Evolutionary conservation across 2,113 vertebrate genomes (phyloP), one percentile per base, ranked within the genome.

Genomic region (Cyprinodon tularosa): DNA sequence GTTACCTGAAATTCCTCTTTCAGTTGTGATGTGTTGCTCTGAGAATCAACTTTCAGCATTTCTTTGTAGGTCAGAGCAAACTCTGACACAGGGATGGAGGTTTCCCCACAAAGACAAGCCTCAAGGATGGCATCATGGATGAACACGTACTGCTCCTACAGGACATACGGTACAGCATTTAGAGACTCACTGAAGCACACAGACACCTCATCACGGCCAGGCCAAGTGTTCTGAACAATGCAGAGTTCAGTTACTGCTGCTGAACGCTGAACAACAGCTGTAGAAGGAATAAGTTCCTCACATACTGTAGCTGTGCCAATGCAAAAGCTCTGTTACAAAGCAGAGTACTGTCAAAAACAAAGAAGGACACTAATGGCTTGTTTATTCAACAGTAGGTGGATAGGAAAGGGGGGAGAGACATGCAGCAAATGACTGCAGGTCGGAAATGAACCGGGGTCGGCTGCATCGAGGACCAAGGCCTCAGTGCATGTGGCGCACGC

Each of bases 91-190:
- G 96, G 96, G 88, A 99, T 96, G 89, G 95, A 95, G 1, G 98
- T 99, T 88, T 99, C 98, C 66, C 97, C 98, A 0, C 97, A 98
- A 64, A 99, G 93, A 63, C 97, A 99, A 13, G 97, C 98, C 89
- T 99, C 98, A 89, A 99, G 90, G 81, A 99, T 97, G 89, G 97
- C 97, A 0, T 99, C 97, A 0, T 99, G 98, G 89, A 99, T 98
- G 87, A 99, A 99, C 71, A 99, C 85, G 0, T 99, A 99, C 91
- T 99, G 98, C 84, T 99, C 97, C 97, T 97, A 75, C 17, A 36
- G 78, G 47, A 79, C 39, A 38, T 42, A 64, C 3, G 37, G 22
- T 11, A 3, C 48, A 36, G 40, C 68, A 57, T 42, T 48, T 6
- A 76, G 29, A 62, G 1, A 61, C 50, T 47, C 39, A 50, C n/a